Percentiles rank a stretch among this genome's conserved stretches.
Conservation (phyloP, 2,113 vertebrate species). For the Macquaria australasica region DNA sequence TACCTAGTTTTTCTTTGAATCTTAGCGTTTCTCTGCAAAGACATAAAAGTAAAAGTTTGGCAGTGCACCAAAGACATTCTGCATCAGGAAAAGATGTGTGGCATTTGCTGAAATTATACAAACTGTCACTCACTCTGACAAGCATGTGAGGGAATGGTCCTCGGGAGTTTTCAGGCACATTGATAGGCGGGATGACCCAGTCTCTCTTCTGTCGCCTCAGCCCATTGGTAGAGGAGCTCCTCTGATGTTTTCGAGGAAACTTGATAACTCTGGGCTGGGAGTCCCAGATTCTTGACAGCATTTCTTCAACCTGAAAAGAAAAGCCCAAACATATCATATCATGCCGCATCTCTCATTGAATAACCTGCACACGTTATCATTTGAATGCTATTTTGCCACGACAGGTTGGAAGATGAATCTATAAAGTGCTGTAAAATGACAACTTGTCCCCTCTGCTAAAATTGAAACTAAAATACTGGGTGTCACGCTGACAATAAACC, state of each 20-base stretch:
- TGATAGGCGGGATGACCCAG: constrained; percentile 99
- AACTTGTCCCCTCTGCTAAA: constrained; percentile 27
- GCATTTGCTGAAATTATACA: constrained; percentile 22
- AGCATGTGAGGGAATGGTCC: constrained; percentile 98
- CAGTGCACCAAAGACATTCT: not conserved
- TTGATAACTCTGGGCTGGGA: constrained; percentile 85
- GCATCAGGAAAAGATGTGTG: not conserved
- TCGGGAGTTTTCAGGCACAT: constrained; percentile 96
- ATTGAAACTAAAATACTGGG: constrained; percentile 49
- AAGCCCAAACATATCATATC: constrained; percentile 34
- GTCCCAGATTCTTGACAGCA: constrained; percentile 82
- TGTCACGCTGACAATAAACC: constrained; percentile 45
- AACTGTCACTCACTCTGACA: constrained; percentile 90
- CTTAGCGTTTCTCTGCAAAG: constrained; percentile 15
- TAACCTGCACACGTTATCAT: constrained; percentile 22
- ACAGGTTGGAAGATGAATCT: constrained; percentile 48
- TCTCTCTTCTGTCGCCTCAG: constrained; percentile 96
- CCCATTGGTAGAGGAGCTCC: constrained; percentile 82
- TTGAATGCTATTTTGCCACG: constrained; percentile 35
- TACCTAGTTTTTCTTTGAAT: constrained; percentile 9
- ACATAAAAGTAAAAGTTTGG: constrained; percentile 31
- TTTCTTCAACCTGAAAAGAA: constrained; percentile 81
- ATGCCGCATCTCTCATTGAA: constrained; percentile 7
- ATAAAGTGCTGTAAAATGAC: constrained; percentile 54
- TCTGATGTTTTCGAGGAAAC: constrained; percentile 85